Base-by-base conservation (phyloP, 2,888 invertebrate species). In the Leucophenga montana region DNA sequence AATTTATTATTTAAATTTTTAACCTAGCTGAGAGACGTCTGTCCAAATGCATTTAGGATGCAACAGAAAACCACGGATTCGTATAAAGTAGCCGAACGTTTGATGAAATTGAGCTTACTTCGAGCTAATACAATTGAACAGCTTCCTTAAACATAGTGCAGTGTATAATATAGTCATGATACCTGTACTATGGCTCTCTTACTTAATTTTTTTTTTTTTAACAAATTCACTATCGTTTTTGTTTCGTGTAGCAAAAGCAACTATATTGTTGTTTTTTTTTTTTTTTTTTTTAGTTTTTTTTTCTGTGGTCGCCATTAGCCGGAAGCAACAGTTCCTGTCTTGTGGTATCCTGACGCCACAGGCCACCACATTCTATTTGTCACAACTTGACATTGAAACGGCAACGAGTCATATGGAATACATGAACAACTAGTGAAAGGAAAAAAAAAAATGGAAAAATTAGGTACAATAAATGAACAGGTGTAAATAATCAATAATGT, bases 401-500 rank as follows among this genome's bases (percentile, higher is more conserved):
- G 18, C 61, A 39, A 44, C 20, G 18, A 61, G 16, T 20, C n/a
- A 39, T n/a, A 3, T 57, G 11, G 13, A 62, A 46, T 46, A 46
- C 5, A 22, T 39, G 46, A 20, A 61, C 1, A 39, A 50, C 5
- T 50, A n/a, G 4, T 13, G 5, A 50, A n/a, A 50, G 50, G 18
- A 20, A 44, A 44, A 33, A 61, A 61, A 2, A 39, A 33, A 61
- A 39, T 13, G 31, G 1, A 54, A 22, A 44, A 61, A 61, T n/a
- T n/a, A n/a, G n/a, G n/a, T n/a, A 20, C 46, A 48, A 18, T 14
- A 48, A 31, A 22, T 16, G n/a, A 27, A 64, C 62, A 64, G 18
- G 48, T 64, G 62, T 48, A 46, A 64, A 64, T 64, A 64, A 64
- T 64, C 62, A 64, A 64, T 64, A 64, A 16, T 56, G 16, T 56